Base-by-base conservation (phyloP, 2,113 vertebrate genomes). In the Carettochelys insculpta region DNA sequence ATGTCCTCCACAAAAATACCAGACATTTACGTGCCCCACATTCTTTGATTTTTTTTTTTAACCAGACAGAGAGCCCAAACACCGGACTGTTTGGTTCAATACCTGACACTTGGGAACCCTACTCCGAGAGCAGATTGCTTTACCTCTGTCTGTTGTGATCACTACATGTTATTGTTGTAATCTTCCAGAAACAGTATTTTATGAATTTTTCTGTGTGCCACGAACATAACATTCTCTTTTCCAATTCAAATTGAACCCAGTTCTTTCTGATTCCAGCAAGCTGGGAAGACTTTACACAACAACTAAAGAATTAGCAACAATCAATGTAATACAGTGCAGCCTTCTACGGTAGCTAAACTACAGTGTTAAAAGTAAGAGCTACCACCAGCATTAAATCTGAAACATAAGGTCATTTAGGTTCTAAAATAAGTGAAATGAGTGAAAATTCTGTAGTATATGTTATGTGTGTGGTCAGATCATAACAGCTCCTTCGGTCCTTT, bases 241-340 rank as follows among this genome's bases (percentile, higher is more conserved):
- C 31, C 31, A n/a, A 53, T 27, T 1, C 58, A 53, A 87, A 89
- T 82, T 89, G 52, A 81, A 89, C 83, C 6, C 11, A 82, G 9
- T 34, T 96, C 58, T 29, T 93, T 56, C 80, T 45, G n/a, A 91
- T 73, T 54, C 71, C 10, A 92, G 19, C 41, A 65, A 83, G 91
- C 0, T 43, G 20, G 11, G 65, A 54, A 19, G 90, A 65, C 22
- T 88, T 24, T 14, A 68, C 11, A n/a, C 5, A 87, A 45, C 34
- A 80, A 22, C 24, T 82, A 34, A 90, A 80, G 45, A 41, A 89
- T 80, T 24, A 89, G 50, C 24, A 83, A 8, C n/a, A 65, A 65
- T 65, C 25, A 85, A 34, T 86, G 83, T 86, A 90, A 85, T 48
- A 88, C 45, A 20, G 2, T 71, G 50, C 50, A 90, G 31, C 38